phyloP scores from a whole-genome alignment of 2,113 vertebrate genomes.

The Bubo blakistoni region DNA sequence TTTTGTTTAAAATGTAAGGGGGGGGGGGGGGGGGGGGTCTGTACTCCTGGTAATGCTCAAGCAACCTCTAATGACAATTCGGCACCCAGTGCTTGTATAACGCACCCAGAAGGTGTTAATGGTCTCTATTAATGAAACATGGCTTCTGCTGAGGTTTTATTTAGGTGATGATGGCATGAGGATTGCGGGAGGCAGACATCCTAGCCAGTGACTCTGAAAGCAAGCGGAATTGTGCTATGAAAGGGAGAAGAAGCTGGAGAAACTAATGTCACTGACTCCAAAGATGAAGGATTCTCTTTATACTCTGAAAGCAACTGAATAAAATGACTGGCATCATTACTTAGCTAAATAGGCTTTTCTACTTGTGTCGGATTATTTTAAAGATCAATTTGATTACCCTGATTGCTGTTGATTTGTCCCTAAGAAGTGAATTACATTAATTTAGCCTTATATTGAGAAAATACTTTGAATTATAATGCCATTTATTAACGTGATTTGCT shows the following conservation, averaged over 20 bases:
- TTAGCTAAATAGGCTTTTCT: constrained; percentile 7
- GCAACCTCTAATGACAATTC: background rate
- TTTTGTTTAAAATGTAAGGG: background rate
- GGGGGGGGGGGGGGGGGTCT: background rate
- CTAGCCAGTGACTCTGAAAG: background rate
- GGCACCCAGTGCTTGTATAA: background rate
- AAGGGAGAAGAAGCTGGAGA: background rate
- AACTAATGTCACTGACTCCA: background rate
- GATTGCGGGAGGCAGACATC: background rate
- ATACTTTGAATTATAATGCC: background rate
- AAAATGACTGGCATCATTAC: background rate
- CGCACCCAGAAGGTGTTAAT: background rate
- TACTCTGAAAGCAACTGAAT: background rate
- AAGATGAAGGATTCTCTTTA: background rate
- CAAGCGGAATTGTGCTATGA: background rate
- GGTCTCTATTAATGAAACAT: background rate
- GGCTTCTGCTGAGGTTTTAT: background rate
- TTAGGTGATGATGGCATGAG: background rate
- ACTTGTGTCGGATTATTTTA: background rate
- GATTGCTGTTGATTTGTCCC: background rate
- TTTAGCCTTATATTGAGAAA: background rate
- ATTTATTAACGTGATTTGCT: background rate
- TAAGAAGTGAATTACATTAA: background rate
- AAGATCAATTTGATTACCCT: background rate
- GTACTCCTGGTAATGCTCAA: background rate